A percentile compares a stretch with the other conserved stretches of the same genome.
Conservation (phyloP, 1,140 invertebrate genomes). For the Rhopalosiphum maidis region DNA sequence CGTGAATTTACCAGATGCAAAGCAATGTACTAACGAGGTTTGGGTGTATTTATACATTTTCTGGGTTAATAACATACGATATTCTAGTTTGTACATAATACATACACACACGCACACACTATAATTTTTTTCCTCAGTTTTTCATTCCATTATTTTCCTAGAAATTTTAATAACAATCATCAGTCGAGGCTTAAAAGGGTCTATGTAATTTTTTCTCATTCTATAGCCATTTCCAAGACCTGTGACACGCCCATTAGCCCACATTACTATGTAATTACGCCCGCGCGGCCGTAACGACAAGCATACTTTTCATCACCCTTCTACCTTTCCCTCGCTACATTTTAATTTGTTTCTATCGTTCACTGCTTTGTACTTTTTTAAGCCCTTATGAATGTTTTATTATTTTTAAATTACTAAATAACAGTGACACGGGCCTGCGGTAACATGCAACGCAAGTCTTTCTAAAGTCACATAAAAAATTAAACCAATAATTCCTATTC, state of each 20-base stretch:
- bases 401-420: not conserved
- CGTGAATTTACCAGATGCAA: not conserved
- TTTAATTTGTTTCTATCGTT: too few species aligned
- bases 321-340: not conserved
- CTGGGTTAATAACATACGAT: not conserved
- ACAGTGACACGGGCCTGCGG: not conserved
- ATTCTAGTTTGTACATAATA: not conserved
- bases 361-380: not conserved
- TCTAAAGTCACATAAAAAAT: not conserved
- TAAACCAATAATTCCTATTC: not conserved
- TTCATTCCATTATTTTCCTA: slow-evolving; percentile 11
- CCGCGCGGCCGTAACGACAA: slow-evolving; percentile 5
- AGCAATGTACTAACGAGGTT: not conserved
- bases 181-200: slow-evolving; percentile 24
- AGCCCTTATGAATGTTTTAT: slow-evolving; percentile 8
- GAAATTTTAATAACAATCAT: slow-evolving; percentile 48
- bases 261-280: slow-evolving; percentile 32
- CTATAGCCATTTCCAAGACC: not conserved
- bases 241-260: slow-evolving; percentile 3
- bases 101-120: too few species aligned
- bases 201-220: slow-evolving; percentile 10
- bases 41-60: not conserved
- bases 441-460: not conserved
- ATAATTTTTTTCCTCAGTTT: not conserved
- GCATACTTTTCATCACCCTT: not conserved